A percentile compares a stretch with the other conserved stretches of the same genome.
phyloP scores from a whole-genome alignment of 2,113 vertebrate genomes.

The Alligator mississippiensis region DNA sequence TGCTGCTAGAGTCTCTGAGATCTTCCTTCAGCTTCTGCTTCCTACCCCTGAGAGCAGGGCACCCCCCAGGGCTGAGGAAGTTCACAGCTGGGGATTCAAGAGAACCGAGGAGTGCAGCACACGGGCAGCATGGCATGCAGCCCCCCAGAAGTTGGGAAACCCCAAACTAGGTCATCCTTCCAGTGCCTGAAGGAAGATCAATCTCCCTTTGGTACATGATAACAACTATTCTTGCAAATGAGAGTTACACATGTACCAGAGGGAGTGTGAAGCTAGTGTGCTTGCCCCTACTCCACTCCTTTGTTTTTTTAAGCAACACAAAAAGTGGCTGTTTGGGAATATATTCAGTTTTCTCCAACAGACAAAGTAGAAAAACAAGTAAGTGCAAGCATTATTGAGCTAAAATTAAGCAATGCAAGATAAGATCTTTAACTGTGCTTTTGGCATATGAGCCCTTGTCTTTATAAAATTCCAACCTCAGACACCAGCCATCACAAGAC shows the following conservation, averaged over 20 bases:
- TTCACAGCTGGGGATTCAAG: no score
- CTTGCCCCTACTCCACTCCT: no score
- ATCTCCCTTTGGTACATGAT: background rate
- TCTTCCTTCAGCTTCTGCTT: no score
- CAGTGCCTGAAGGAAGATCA: background rate
- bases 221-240: background rate
- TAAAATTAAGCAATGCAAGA: background rate
- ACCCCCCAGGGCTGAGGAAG: no score
- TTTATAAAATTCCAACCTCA: background rate
- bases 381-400: background rate
- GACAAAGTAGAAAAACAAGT: background rate
- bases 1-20: no score
- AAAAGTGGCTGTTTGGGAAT: background rate
- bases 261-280: background rate
- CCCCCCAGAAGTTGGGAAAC: no score
- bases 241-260: background rate
- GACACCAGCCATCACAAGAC: background rate
- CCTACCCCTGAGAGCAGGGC: no score
- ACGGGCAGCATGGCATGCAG: no score
- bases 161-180: background rate
- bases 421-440: background rate
- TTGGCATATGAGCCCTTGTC: background rate
- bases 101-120: no score
- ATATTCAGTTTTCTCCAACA: background rate
- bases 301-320: constrained; percentile 1